These are phyloP conservation scores for Cerceris rybyensis DNA, from an alignment of 2,888 invertebrate genomes.

Conservation along the genomic window DNA sequence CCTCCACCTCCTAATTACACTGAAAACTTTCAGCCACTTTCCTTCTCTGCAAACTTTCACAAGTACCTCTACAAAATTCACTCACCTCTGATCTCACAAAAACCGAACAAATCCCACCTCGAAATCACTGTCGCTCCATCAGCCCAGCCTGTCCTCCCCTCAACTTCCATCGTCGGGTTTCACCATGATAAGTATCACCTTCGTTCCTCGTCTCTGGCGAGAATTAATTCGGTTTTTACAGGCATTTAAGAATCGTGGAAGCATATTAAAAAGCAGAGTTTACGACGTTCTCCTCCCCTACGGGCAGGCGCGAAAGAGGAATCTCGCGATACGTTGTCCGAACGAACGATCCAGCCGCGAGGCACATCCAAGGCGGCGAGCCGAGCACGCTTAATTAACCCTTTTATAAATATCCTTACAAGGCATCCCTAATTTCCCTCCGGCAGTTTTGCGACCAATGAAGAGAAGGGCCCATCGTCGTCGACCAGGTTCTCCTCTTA, in stretches of 20 bases:
- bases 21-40: no score
- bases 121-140: no score
- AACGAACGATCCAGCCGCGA: constrained; percentile 43
- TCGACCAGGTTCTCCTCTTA: constrained; percentile 36
- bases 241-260: constrained; percentile 19
- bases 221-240: constrained; percentile 31
- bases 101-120: no score
- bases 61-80: no score
- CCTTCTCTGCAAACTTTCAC: no score
- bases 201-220: background rate
- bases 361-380: constrained; percentile 52
- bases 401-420: constrained; percentile 77
- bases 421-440: constrained; percentile 74
- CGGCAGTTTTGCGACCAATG: constrained; percentile 48
- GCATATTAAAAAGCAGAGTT: constrained; percentile 43
- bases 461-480: constrained; percentile 40
- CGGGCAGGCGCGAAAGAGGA: constrained; percentile 35
- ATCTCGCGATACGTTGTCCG: constrained; percentile 2
- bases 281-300: constrained; percentile 38
- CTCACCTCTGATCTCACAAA: no score
- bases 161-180: background rate
- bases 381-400: constrained; percentile 72
- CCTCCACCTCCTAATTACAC: no score
- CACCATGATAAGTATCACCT: background rate
- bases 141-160: background rate